A percentile compares a stretch with the other conserved stretches of the same genome.
Evolutionary conservation across 2,797 vertebrate genomes (phyloP).

Genomic region (Anabas testudineus): DNA sequence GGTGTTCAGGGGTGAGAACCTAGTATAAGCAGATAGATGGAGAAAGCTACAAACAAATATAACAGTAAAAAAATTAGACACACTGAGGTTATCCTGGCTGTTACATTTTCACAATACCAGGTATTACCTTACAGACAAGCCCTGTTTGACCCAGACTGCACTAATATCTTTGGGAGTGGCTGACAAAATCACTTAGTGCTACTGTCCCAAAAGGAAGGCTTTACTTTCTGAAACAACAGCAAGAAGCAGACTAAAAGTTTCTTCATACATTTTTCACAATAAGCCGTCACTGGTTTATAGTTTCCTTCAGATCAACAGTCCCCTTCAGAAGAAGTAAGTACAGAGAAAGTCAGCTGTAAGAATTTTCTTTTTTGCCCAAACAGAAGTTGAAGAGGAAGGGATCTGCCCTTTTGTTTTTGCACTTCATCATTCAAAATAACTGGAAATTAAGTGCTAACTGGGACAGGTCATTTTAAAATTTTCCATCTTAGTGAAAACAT

Average conservation of each 20-base stretch:
- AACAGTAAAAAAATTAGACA: slow-evolving; percentile 6
- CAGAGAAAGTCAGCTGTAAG: not conserved
- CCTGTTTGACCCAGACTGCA: slow-evolving; percentile 29
- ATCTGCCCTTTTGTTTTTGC: not conserved
- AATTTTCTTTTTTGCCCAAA: not conserved
- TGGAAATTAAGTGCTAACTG: not conserved
- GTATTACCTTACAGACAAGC: slow-evolving; percentile 50
- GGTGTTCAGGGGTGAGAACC: not conserved
- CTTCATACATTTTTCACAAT: not conserved
- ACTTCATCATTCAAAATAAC: not conserved
- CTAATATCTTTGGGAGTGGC: slow-evolving; percentile 49
- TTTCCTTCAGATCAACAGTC: not conserved
- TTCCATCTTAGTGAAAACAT: not conserved
- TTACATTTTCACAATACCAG: slow-evolving; percentile 42
- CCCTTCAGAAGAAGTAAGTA: no score
- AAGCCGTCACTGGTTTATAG: not conserved
- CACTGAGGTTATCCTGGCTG: slow-evolving; percentile 28
- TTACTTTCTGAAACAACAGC: slow-evolving; percentile 31
- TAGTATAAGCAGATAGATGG: not conserved
- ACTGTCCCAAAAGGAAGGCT: slow-evolving; percentile 21
- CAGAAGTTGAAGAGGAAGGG: not conserved
- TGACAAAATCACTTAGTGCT: slow-evolving; percentile 29
- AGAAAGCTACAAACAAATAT: slow-evolving; percentile 6
- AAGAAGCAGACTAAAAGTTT: not conserved
- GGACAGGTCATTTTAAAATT: not conserved